Conservation (phyloP, 2,113 vertebrate genomes). For the Amblyornis subalaris region DNA sequence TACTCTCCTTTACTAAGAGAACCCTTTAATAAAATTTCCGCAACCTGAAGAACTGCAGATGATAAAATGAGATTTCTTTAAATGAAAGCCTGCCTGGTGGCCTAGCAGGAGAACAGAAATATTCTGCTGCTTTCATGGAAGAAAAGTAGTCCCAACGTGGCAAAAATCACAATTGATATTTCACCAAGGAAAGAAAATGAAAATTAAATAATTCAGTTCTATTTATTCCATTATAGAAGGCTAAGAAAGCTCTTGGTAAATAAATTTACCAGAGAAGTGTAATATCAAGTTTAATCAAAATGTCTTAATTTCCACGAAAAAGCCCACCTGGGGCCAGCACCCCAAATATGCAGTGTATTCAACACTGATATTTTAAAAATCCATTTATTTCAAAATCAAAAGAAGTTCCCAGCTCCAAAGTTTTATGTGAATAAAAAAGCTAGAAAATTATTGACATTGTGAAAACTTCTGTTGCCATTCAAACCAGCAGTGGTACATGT, state of each 20-base stretch:
- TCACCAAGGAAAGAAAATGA: background rate
- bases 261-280: background rate
- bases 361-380: background rate
- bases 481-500: background rate
- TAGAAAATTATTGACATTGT: background rate
- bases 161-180: background rate
- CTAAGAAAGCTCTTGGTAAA: background rate
- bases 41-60: background rate
- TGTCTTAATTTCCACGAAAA: background rate
- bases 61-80: background rate
- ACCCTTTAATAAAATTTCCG: background rate
- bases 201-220: background rate
- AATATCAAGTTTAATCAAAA: background rate
- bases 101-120: background rate
- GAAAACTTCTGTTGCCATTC: background rate
- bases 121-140: background rate
- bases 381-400: background rate
- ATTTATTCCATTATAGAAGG: background rate
- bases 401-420: background rate
- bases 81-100: background rate
- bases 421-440: background rate
- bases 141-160: background rate
- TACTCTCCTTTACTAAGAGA: background rate
- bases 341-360: background rate
- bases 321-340: background rate